Conservation (phyloP, 92 coral and sea anemone genomes). For the Micromussa lordhowensis region DNA sequence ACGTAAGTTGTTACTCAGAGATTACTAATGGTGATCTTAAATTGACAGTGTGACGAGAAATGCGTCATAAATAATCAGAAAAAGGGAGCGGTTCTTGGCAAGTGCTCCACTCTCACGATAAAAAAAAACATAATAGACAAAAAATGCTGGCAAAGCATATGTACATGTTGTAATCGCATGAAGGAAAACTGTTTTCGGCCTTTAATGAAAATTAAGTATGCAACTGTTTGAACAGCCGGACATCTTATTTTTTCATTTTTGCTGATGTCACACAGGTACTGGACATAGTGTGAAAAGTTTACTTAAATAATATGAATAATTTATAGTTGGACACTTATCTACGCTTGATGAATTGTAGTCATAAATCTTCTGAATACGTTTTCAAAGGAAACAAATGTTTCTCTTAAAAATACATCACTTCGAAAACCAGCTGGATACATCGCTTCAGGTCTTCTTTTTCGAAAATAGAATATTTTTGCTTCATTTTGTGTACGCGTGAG, state of each 20-base stretch:
- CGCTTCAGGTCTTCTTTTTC: not conserved
- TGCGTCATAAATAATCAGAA: not conserved
- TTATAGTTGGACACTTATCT: not conserved
- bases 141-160: not conserved
- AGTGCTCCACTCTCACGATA: not conserved
- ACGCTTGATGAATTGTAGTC: constrained; percentile 8
- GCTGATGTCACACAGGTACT: not conserved
- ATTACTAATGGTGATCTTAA: not conserved
- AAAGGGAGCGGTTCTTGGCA: not conserved
- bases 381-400: not conserved
- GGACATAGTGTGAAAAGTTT: not conserved
- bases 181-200: not conserved
- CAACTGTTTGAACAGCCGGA: not conserved
- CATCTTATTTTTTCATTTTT: not conserved
- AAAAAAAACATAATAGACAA: no score
- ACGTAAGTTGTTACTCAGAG: not conserved
- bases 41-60: not conserved
- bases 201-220: not conserved
- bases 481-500: not conserved
- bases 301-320: constrained; percentile 29
- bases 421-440: not conserved
- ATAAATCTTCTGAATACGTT: not conserved
- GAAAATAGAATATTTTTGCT: constrained; percentile 3
- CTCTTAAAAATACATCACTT: not conserved
- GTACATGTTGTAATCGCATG: not conserved